phyloP scores from a whole-genome alignment of 35 echinoderm and acorn worm genomes.

The Holothuria glaberrima region DNA sequence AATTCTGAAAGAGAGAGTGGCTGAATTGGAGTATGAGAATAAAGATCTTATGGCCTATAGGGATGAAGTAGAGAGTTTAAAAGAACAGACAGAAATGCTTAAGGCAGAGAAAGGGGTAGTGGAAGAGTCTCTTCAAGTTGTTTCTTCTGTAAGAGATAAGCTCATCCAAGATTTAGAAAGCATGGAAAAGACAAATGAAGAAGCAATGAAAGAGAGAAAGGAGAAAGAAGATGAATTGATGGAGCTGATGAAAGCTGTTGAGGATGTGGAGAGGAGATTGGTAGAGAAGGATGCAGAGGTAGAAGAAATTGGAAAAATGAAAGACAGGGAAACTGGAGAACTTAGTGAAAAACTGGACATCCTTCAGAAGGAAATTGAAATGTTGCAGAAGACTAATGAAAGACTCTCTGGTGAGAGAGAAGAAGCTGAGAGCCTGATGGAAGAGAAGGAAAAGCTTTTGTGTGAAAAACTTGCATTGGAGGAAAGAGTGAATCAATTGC shows the following conservation, averaged over 20 bases:
- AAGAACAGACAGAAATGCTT: no score
- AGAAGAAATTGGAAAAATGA: not conserved
- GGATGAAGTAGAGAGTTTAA: no score
- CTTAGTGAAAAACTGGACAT: not conserved
- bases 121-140: not conserved
- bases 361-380: not conserved
- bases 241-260: not conserved
- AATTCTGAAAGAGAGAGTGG: not conserved
- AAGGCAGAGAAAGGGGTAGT: no score
- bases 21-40: not conserved
- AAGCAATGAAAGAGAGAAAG: not conserved
- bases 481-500: not conserved
- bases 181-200: not conserved
- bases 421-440: not conserved
- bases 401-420: not conserved
- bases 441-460: not conserved
- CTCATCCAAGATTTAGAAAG: not conserved
- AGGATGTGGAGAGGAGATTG: not conserved
- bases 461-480: conserved; percentile 7
- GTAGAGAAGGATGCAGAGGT: not conserved
- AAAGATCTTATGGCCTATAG: no score
- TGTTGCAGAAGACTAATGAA: not conserved
- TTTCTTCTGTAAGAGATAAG: not conserved
- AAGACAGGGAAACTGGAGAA: not conserved
- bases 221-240: not conserved